phyloP scores from a whole-genome alignment of 1,140 invertebrate species.

The Achatina immaculata region DNA sequence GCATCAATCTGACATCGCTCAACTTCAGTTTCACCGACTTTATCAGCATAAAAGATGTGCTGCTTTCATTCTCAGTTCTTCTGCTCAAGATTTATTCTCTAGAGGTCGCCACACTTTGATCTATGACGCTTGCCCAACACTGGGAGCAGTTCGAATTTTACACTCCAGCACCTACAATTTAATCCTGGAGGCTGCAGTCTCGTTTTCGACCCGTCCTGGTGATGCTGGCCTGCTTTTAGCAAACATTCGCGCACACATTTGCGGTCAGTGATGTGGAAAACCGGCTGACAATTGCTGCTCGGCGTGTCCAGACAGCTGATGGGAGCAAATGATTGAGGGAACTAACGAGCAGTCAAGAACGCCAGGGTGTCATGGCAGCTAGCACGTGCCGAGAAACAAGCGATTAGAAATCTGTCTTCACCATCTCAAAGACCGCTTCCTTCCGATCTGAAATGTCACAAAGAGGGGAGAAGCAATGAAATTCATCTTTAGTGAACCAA shows the following conservation, averaged over 20 bases:
- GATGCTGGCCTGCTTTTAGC: background rate
- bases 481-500: background rate
- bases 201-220: background rate
- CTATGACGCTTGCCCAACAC: background rate
- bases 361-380: background rate
- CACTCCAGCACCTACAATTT: background rate
- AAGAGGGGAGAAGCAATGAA: background rate
- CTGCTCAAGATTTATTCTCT: background rate
- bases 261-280: slow-evolving; percentile 7
- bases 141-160: background rate
- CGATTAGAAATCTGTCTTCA: slow-evolving; percentile 4
- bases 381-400: slow-evolving; percentile 13
- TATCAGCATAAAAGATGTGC: background rate
- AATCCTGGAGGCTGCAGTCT: background rate
- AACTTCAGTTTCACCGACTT: too few relatives aligned
- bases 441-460: background rate
- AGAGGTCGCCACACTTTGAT: background rate
- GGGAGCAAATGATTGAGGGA: background rate
- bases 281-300: background rate
- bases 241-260: background rate
- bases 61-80: background rate
- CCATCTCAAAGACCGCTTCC: background rate
- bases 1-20: too few relatives aligned
- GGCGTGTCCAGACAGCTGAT: background rate
- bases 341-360: background rate